Percentiles rank a stretch among this genome's conserved stretches.
Evolutionary conservation across 2,888 invertebrate genomes (phyloP).

Genomic region (Sceliomorpha sp.): DNA sequence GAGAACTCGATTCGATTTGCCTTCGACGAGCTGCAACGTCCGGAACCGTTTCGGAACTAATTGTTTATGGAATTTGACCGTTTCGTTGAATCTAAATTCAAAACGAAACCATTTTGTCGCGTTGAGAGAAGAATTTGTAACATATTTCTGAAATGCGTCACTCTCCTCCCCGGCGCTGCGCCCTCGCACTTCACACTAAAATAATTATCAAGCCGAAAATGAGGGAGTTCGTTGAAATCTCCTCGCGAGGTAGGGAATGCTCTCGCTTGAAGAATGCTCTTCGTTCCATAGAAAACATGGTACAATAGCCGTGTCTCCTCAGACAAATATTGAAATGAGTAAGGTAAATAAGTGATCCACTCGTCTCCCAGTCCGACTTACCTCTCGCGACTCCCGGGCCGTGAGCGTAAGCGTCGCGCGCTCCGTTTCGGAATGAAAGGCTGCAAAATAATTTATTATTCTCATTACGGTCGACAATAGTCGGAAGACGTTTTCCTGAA

Average conservation of each 20-base stretch:
- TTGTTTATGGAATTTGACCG: too few species aligned
- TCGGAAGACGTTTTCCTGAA: constrained; percentile 29
- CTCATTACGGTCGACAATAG: constrained; percentile 47
- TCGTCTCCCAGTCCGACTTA: neutral
- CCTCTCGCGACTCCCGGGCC: too few species aligned
- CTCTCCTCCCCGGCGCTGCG: too few species aligned
- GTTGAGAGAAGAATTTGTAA: too few species aligned
- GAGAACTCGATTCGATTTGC: constrained; percentile 16
- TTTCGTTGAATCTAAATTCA: too few species aligned
- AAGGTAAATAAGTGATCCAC: constrained; percentile 40
- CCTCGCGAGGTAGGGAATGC: too few species aligned
- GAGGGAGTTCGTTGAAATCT: too few species aligned
- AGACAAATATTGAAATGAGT: constrained; percentile 27
- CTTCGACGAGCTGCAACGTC: constrained; percentile 18
- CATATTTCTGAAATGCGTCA: too few species aligned
- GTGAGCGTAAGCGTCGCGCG: neutral
- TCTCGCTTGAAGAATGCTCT: neutral
- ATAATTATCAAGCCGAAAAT: too few species aligned
- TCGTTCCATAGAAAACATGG: neutral
- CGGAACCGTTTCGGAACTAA: too few species aligned
- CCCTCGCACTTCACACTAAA: too few species aligned
- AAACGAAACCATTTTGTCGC: too few species aligned
- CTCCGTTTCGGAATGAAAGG: constrained; percentile 9
- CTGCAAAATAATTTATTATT: constrained; percentile 52
- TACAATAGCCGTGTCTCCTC: neutral